Evolutionary conservation across 2,113 vertebrate genomes (phyloP).

Genomic region (Muntiacus muntjak): DNA sequence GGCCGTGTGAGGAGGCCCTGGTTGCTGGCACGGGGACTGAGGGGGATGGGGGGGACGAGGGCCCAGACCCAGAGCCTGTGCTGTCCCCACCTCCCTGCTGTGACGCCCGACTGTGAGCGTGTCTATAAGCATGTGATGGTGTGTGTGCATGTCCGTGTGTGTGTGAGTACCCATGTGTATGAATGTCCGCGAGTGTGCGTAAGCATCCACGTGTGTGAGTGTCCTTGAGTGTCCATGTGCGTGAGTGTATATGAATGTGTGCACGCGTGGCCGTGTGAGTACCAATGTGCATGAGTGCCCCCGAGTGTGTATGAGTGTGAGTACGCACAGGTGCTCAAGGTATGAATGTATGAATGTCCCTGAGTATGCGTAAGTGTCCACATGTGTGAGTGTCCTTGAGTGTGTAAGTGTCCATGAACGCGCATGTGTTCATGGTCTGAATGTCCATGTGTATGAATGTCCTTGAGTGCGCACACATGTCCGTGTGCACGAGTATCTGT

Average conservation of each 20-base stretch:
- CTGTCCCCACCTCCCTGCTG: accelerated
- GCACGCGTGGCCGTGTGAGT: accelerated
- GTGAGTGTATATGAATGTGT: accelerated
- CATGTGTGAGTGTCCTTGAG: not conserved
- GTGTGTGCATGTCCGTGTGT: not conserved
- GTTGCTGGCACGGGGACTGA: not conserved
- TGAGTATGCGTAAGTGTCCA: not conserved
- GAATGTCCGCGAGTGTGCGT: not conserved
- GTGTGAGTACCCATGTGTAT: not conserved
- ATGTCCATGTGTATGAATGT: not conserved
- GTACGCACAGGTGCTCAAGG: not conserved
- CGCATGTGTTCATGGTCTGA: not conserved
- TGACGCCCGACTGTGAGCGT: too few relatives aligned
- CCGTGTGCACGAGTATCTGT: not conserved
- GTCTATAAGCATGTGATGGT: too few relatives aligned
- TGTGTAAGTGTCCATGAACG: accelerated
- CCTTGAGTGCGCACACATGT: not conserved
- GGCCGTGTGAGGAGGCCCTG: not conserved
- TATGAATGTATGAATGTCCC: not conserved
- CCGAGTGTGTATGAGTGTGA: not conserved
- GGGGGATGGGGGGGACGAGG: too few relatives aligned
- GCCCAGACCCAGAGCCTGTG: not conserved
- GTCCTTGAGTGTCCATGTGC: not conserved
- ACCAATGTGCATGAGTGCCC: not conserved
- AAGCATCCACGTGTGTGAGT: not conserved